Evolutionary conservation across 2,797 vertebrate species (phyloP).

Genomic region (Sebastes diploproa): DNA sequence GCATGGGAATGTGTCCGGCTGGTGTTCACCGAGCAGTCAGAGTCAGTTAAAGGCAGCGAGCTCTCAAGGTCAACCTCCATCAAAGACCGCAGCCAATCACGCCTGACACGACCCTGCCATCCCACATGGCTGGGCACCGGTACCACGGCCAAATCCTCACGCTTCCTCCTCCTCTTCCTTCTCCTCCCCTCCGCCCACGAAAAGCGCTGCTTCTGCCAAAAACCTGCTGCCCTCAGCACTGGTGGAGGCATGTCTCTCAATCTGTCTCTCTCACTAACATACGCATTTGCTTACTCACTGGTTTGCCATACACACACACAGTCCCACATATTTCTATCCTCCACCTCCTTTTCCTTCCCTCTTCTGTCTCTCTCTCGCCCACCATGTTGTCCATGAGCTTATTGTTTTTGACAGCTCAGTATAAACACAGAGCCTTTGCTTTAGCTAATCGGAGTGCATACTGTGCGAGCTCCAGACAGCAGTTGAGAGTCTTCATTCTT

Average conservation of each 20-base stretch:
- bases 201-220: slow-evolving; percentile 60
- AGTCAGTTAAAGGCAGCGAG: slow-evolving; percentile 43
- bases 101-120: slow-evolving; percentile 43
- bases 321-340: background rate
- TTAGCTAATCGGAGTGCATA: slow-evolving; percentile 26
- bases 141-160: slow-evolving; percentile 11
- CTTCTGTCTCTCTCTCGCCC: slow-evolving; percentile 13
- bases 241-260: slow-evolving; percentile 40
- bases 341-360: background rate
- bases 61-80: slow-evolving; percentile 64
- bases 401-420: slow-evolving; percentile 62
- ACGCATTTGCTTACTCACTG: slow-evolving; percentile 48
- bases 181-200: background rate
- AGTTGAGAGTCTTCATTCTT: slow-evolving; percentile 13
- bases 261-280: slow-evolving; percentile 41
- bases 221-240: slow-evolving; percentile 61
- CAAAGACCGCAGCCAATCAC: slow-evolving; percentile 45
- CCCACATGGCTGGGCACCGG: slow-evolving; percentile 26
- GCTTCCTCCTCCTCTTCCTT: background rate
- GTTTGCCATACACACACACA: slow-evolving; percentile 4
- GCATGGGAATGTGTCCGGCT: slow-evolving; percentile 5
- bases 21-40: slow-evolving; percentile 20
- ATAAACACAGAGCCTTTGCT: slow-evolving; percentile 50
- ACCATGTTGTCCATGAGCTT: slow-evolving; percentile 38
- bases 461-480: slow-evolving; percentile 31